Evolutionary conservation across 2,113 vertebrate genomes (phyloP).

Genomic region (Lipotes vexillifer): DNA sequence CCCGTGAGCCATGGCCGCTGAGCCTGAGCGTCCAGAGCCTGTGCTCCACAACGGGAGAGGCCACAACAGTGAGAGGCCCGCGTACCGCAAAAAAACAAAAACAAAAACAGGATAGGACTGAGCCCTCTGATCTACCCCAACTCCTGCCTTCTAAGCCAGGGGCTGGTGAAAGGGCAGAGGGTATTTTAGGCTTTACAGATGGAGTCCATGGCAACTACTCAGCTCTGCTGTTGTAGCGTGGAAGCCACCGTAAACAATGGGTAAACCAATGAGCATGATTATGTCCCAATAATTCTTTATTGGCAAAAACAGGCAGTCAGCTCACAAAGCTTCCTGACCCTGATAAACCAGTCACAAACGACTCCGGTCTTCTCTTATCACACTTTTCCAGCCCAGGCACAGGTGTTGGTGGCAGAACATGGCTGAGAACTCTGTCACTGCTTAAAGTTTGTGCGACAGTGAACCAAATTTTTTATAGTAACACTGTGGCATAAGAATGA

Average conservation of each 20-base stretch:
- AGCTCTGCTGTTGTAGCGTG: rapidly evolving
- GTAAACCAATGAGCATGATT: background rate
- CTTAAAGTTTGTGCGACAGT: background rate
- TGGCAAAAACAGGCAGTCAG: background rate
- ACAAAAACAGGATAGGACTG: background rate
- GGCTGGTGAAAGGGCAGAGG: background rate
- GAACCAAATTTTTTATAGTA: background rate
- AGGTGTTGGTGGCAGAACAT: background rate
- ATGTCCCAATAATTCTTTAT: background rate
- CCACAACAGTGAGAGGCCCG: too few relatives aligned
- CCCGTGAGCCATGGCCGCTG: too few relatives aligned
- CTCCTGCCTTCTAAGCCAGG: background rate
- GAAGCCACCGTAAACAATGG: too few relatives aligned
- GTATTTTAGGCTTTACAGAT: background rate
- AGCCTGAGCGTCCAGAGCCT: too few relatives aligned
- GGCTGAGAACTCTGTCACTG: background rate
- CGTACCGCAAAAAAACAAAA: too few relatives aligned
- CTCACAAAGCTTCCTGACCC: background rate
- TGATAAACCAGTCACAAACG: background rate
- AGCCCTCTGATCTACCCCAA: too few relatives aligned
- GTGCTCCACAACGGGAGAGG: too few relatives aligned
- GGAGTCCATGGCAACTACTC: background rate
- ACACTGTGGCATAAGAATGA: conserved; percentile 9
- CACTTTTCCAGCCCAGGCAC: background rate
- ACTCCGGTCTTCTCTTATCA: background rate